A percentile compares a stretch with the other conserved stretches of the same genome.
phyloP scores from a whole-genome alignment of 2,113 vertebrate genomes.

The Casuarius casuarius region DNA sequence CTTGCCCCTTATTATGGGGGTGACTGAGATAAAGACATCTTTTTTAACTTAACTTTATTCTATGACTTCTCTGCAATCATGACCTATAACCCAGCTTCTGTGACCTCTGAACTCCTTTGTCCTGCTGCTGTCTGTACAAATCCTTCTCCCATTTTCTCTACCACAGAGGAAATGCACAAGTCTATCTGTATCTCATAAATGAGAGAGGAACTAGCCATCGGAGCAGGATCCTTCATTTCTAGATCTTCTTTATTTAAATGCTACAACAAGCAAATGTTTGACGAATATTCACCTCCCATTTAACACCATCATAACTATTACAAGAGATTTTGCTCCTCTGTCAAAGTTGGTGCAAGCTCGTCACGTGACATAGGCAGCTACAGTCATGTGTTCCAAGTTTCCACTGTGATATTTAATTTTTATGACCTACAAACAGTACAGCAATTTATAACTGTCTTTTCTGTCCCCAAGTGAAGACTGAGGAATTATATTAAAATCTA shows the following conservation, averaged over 20 bases:
- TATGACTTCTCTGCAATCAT: background rate
- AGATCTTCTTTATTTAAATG: background rate
- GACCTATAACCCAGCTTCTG: background rate
- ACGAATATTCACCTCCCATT: background rate
- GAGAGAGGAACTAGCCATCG: background rate
- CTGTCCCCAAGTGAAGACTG: background rate
- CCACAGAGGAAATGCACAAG: background rate
- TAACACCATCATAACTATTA: background rate
- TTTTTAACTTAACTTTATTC: background rate
- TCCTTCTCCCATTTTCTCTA: background rate
- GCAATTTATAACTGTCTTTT: background rate
- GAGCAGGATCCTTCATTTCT: background rate
- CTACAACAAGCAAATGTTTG: background rate
- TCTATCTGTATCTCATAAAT: background rate
- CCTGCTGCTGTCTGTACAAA: background rate
- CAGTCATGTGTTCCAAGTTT: background rate
- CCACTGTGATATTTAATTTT: background rate
- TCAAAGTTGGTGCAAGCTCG: background rate
- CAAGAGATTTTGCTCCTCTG: background rate
- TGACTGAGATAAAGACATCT: background rate
- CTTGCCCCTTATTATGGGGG: no score
- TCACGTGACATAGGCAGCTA: background rate
- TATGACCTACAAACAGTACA: background rate
- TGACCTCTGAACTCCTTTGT: background rate
- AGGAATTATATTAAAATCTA: background rate